Evolutionary conservation across 1,140 invertebrate species (phyloP).

Genomic region (Periplaneta americana): DNA sequence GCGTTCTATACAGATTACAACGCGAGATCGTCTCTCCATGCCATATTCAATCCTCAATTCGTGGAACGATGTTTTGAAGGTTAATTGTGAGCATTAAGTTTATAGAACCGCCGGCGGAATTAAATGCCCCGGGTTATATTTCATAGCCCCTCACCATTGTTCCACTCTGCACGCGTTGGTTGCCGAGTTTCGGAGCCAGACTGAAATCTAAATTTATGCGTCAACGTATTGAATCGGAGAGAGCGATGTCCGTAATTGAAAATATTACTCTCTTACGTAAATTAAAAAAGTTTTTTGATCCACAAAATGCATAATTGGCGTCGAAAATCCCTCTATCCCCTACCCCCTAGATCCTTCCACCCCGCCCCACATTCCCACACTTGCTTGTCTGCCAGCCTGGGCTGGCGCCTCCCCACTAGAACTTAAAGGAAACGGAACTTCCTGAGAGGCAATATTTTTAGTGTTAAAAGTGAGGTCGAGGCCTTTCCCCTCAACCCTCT

Average conservation of each 20-base stretch:
- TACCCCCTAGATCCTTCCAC: background rate
- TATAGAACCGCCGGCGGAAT: background rate
- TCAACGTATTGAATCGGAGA: background rate
- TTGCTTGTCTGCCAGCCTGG: background rate
- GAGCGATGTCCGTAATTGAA: conserved; percentile 5
- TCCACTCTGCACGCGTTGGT: background rate
- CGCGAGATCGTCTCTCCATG: too few species aligned
- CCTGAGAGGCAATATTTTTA: conserved; percentile 14
- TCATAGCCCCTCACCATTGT: background rate
- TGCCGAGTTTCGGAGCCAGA: background rate
- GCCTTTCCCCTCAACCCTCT: background rate
- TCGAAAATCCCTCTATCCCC: background rate
- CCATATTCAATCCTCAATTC: too few species aligned
- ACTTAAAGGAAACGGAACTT: background rate
- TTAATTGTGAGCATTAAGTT: background rate
- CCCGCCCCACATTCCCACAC: background rate
- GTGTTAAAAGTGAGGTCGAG: conserved; percentile 14
- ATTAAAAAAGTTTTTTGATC: conserved; percentile 17
- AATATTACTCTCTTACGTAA: conserved; percentile 16
- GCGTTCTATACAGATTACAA: too few species aligned
- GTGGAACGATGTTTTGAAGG: background rate
- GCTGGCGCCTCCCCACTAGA: background rate
- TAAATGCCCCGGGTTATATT: background rate
- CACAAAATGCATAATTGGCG: conserved; percentile 14
- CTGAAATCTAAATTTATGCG: conserved; percentile 11